Base-by-base conservation (phyloP, 2,888 invertebrate species). In the Phytoseiulus persimilis region DNA sequence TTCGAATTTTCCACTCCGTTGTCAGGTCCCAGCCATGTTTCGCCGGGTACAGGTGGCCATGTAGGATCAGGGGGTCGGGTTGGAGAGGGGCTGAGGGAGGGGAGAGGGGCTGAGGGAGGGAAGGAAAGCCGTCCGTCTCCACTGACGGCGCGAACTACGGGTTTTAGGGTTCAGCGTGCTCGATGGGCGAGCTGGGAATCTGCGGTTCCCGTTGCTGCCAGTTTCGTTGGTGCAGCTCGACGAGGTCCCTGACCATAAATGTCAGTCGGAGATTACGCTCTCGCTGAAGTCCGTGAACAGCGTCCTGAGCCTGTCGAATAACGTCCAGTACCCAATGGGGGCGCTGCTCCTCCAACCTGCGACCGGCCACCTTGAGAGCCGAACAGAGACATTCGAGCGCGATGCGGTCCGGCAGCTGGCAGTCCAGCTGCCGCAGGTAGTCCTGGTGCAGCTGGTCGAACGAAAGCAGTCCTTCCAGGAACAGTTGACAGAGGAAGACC, bases 191-290 rank as follows among this genome's bases (percentile, higher is more conserved):
- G 87, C 39, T 33, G 11, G 45, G 87, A 32, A 45, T 33, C 87
- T n/a, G 45, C 11, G 87, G 33, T 32, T 87, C 87, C 32, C 87
- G 32, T 28, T 33, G 87, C 87, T 87, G 87, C 87, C 87, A 87
- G 87, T 87, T 87, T 33, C 87, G 87, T 45, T 87, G 87, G 87
- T 87, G 87, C 87, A 87, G 32, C 87, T 87, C 87, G 31, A 87
- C 87, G 87, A 87, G 87, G 32, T 87, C 87, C 87, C 45, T 33
- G 32, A 87, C 87, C 87, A 87, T 87, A 45, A 87, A 87, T 6
- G 45, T 87, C 87, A 87, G 32, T 33, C 87, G 87, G 45, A 87
- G 87, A n/a, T 87, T 87, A 32, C 87, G 87, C 33, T 87, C 39
- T 11, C 33, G 39, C 39, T 87, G 87, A 31, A 87, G 87, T 45